Conservation (phyloP, 2,888 invertebrate genomes). For the Lissonota sp. region DNA sequence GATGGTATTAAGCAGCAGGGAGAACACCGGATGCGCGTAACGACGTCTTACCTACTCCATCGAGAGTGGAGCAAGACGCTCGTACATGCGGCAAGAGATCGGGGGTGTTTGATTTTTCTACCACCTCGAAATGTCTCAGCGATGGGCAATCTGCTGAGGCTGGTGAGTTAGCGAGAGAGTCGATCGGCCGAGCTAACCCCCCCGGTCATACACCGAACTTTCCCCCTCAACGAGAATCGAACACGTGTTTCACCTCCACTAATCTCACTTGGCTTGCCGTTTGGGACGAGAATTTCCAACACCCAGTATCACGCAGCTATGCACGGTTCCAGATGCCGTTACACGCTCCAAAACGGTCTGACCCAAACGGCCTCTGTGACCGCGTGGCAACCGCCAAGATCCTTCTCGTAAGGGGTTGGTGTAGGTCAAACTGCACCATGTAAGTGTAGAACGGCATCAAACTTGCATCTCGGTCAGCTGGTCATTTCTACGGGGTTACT, state of each 20-base stretch:
- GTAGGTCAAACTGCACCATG: conserved; percentile 47
- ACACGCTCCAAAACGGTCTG: conserved; percentile 72
- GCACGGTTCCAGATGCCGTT: conserved; percentile 81
- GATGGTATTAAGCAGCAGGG: conserved; percentile 57
- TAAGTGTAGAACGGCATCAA: conserved; percentile 43
- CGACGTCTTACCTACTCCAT: conserved; percentile 83
- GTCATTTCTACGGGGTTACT: conserved; percentile 12
- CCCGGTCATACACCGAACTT: conserved; percentile 62
- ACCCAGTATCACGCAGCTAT: conserved; percentile 50
- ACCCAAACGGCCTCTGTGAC: conserved; percentile 73
- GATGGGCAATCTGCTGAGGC: conserved; percentile 56
- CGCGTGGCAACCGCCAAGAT: conserved; percentile 52
- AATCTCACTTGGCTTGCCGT: conserved; percentile 77
- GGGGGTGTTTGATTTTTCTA: conserved; percentile 80
- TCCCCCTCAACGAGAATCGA: conserved; percentile 75
- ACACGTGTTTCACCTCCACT: conserved; percentile 83
- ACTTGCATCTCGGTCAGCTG: conserved; percentile 21
- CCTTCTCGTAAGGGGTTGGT: conserved; percentile 37
- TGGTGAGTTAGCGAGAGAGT: conserved; percentile 47
- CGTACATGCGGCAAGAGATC: conserved; percentile 47
- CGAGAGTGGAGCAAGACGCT: conserved; percentile 64
- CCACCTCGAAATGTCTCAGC: conserved; percentile 70
- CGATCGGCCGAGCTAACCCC: conserved; percentile 45
- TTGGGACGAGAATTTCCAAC: conserved; percentile 44
- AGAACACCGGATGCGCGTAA: conserved; percentile 81